Evolutionary conservation across 2,797 vertebrate genomes (phyloP).

Genomic region (Eulemur rubriventer): DNA sequence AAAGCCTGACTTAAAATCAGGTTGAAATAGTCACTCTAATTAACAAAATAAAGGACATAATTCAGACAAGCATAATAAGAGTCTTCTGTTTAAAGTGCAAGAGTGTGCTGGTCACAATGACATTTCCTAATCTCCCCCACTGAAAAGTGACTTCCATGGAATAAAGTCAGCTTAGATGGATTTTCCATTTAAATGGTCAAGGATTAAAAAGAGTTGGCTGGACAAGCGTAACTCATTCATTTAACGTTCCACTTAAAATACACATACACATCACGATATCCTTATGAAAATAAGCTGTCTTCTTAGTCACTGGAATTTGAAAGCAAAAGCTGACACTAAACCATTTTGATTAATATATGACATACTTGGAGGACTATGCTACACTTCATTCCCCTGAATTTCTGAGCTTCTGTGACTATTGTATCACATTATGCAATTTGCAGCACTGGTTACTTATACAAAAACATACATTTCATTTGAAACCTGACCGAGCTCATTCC

Average conservation of each 20-base stretch:
- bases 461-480: conserved; percentile 14
- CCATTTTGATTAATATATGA: conserved; percentile 68
- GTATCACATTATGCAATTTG: background rate
- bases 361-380: conserved; percentile 20
- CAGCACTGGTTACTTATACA: conserved; percentile 10
- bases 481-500: conserved; percentile 45
- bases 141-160: conserved; percentile 75
- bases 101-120: conserved; percentile 53
- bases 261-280: conserved; percentile 62
- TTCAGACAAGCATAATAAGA: conserved; percentile 56
- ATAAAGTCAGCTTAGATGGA: conserved; percentile 75
- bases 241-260: conserved; percentile 65
- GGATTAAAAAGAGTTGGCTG: conserved; percentile 72
- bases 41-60: conserved; percentile 68
- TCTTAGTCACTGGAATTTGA: conserved; percentile 56
- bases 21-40: conserved; percentile 59
- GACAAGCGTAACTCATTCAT: conserved; percentile 72
- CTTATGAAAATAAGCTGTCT: conserved; percentile 76
- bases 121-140: conserved; percentile 69
- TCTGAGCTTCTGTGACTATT: conserved; percentile 60
- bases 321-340: conserved; percentile 69
- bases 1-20: conserved; percentile 61
- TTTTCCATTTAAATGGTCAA: conserved; percentile 75
- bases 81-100: conserved; percentile 49
- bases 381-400: background rate